Conservation (phyloP, 2,113 vertebrate genomes). For the Chrysochloris asiatica region DNA sequence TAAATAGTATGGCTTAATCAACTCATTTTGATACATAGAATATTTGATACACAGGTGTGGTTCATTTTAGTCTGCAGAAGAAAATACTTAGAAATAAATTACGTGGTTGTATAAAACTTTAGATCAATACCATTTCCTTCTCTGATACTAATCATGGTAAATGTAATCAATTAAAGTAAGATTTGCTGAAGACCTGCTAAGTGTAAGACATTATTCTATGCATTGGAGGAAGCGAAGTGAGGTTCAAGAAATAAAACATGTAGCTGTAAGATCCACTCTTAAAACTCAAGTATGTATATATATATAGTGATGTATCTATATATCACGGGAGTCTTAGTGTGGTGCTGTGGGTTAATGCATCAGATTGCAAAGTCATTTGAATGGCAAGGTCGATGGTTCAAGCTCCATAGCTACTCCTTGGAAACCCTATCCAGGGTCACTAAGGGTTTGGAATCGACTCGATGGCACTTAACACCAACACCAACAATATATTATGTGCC, state of each 20-base stretch:
- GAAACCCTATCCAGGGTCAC: too few species aligned
- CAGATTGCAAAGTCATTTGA: too few species aligned
- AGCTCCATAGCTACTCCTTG: too few species aligned
- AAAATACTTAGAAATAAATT: constrained; percentile 40
- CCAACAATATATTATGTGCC: too few species aligned
- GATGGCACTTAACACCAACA: too few species aligned
- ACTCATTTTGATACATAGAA: neutral
- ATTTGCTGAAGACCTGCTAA: neutral
- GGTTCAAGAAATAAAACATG: neutral
- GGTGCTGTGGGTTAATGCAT: too few species aligned
- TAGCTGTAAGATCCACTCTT: neutral
- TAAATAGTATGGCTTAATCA: neutral
- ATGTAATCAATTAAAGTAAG: neutral
- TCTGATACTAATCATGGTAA: neutral
- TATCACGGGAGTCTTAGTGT: too few species aligned
- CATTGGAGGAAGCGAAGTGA: neutral
- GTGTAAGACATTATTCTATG: neutral
- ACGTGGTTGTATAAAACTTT: neutral
- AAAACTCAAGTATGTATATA: neutral
- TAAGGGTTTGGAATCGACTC: too few species aligned
- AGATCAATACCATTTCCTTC: neutral
- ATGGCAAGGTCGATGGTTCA: too few species aligned
- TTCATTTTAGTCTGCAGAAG: neutral
- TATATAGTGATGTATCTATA: too few species aligned
- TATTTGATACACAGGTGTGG: neutral